Evolutionary conservation across 2,113 vertebrate species (phyloP).

Genomic region (Meriones unguiculatus): DNA sequence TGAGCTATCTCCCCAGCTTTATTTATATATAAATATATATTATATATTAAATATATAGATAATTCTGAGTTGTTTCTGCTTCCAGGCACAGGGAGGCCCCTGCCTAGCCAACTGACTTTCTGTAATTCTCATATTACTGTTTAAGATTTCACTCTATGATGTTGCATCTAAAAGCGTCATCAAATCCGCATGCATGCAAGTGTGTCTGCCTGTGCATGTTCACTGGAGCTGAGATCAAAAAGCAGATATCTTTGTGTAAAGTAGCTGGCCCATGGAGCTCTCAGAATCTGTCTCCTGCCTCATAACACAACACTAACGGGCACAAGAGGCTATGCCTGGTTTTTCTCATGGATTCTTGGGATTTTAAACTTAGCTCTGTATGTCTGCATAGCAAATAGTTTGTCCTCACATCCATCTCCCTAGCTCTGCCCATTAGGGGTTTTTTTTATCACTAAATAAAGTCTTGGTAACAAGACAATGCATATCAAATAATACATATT

Average conservation of each 20-base stretch:
- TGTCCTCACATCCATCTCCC: background rate
- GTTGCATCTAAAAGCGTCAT: background rate
- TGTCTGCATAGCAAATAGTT: background rate
- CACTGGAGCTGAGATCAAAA: background rate
- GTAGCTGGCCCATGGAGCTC: background rate
- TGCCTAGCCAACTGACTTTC: constrained; percentile 16
- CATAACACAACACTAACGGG: background rate
- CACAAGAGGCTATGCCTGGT: background rate
- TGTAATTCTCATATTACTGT: constrained; percentile 36
- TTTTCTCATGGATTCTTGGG: background rate
- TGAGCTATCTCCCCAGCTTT: background rate
- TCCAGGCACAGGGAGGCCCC: constrained; percentile 37
- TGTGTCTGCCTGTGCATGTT: background rate
- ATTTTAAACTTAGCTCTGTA: background rate
- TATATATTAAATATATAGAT: too few species aligned
- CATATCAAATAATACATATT: too few species aligned
- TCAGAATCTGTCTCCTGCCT: background rate
- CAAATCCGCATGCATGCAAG: background rate
- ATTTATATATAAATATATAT: too few species aligned
- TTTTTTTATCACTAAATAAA: background rate
- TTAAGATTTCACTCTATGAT: background rate
- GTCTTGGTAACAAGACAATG: background rate
- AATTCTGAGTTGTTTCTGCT: constrained; percentile 59
- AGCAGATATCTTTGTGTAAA: background rate
- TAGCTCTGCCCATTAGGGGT: background rate